Evolutionary conservation across 2,797 vertebrate genomes (phyloP), one percentile per base, ranked within the genome.

Genomic region (Pipistrellus kuhlii): DNA sequence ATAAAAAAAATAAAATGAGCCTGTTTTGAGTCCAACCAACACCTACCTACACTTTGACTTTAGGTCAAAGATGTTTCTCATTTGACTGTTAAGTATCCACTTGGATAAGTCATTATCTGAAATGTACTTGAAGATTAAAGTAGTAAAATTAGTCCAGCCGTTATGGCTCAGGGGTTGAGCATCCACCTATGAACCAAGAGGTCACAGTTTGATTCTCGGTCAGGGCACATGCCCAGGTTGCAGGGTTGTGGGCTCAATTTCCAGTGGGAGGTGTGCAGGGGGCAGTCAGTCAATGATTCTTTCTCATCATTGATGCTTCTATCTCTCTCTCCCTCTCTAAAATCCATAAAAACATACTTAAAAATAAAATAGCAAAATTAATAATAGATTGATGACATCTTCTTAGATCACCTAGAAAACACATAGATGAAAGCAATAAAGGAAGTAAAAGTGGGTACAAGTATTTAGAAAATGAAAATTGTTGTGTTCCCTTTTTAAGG

Each of bases 351-450:
- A 92, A 12, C 41, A 46, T 59, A 72, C 21, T 15, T 17, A 10
- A 82, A 90, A 90, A 32, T 38, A n/a, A 71, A 13, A 8, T 46
- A 30, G 35, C 32, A 94, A 84, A 85, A 75, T 53, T 80, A 41
- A 71, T 12, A 48, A 14, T 76, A 66, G 27, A 17, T 8, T 77
- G 46, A 41, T 64, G 46, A 73, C 35, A 68, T 71, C 62, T 27
- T 84, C 2, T 46, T 27, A 75, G 48, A 21, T 7, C 2, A 66
- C 8, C 59, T 8, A 18, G 10, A 82, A 38, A 93, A 30, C 5
- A 71, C 7, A 51, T 25, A 72, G 87, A 84, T 81, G 62, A 87
- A 87, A 87, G 73, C 21, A 83, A 93, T 84, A 82, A 32, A 18
- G 32, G 5, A 87, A 78, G 32, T 51, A 23, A 86, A 87, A 81